Evolutionary conservation across 2,888 invertebrate genomes (phyloP), one percentile per base, ranked within the genome.

Genomic region (Cataglyphis albicans): DNA sequence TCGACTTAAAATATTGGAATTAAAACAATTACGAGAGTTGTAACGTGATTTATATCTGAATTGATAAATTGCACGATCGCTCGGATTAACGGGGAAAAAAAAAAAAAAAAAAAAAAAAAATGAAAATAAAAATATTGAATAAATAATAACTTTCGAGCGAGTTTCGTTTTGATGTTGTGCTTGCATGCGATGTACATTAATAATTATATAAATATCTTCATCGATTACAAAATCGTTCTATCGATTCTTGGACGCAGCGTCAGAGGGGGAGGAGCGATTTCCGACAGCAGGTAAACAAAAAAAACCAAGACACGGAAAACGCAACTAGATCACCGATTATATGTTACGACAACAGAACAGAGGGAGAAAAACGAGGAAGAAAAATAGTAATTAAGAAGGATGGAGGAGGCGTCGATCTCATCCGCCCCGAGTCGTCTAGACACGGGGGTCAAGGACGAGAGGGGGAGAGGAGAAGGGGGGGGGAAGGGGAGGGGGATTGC

Each of bases 221-320:
- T 15, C 74, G 63, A 84, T 64, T 80, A 65, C 74, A 86, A 86
- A 86, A 89, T 52, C 70, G 70, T 72, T 90, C 29, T 82, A 81
- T 21, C 83, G 29, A 29, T 29, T 90, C 86, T 92, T 93, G 94
- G 94, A 94, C 94, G 94, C 94, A 94, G 94, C 94, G 85, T 92
- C 92, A 86, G 94, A 94, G 81, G 94, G 94, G 91, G 94, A 94
- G 88, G 94, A 94, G 86, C 93, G 94, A 90, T 94, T 91, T 89
- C 94, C 94, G 55, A 93, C 91, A 78, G 91, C 94, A 94, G 94
- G 94, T 94, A 94, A 93, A 89, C 38, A 48, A 68, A 80, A 68
- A 44, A 80, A 68, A 44, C 12, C n/a, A 3, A 21, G 18, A 61
- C 29, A 67, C 67, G 21, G 10, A 12, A 61, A 68, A 61, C n/a